Evolutionary conservation across 1,140 invertebrate species (phyloP).

Genomic region (Druon quercuslanigerum): DNA sequence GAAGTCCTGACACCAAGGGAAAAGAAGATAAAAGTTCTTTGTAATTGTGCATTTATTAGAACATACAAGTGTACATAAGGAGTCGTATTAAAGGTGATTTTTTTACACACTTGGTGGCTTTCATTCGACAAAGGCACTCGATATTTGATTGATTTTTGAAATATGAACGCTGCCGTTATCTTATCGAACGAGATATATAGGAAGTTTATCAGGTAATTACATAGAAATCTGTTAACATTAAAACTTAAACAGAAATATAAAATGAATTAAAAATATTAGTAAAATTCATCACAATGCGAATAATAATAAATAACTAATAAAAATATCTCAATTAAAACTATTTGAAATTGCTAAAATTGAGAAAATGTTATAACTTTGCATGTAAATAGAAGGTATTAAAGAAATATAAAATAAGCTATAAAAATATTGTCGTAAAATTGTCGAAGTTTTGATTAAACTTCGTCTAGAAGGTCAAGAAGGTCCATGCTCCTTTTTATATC

Average conservation of each 20-base stretch:
- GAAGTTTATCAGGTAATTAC: not conserved
- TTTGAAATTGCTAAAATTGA: not conserved
- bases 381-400: no score
- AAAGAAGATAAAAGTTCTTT: not conserved
- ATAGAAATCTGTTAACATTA: no score
- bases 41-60: slow-evolving; percentile 12
- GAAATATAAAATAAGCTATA: no score
- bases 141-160: not conserved
- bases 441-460: slow-evolving; percentile 43
- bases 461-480: slow-evolving; percentile 60
- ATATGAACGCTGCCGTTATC: not conserved
- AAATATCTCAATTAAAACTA: not conserved
- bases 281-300: no score
- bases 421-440: no score
- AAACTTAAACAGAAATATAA: no score
- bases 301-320: no score
- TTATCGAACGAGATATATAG: not conserved
- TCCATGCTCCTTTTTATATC: slow-evolving; percentile 48
- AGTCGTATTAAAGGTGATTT: not conserved
- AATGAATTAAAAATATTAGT: no score
- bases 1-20: slow-evolving; percentile 31
- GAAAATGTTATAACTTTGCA: not conserved
- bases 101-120: not conserved
- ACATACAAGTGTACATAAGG: slow-evolving; percentile 19
- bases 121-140: not conserved